These are phyloP conservation scores for Troglohyphantes excavatus DNA, from an alignment of 2,888 invertebrate genomes.

Conservation along the genomic window DNA sequence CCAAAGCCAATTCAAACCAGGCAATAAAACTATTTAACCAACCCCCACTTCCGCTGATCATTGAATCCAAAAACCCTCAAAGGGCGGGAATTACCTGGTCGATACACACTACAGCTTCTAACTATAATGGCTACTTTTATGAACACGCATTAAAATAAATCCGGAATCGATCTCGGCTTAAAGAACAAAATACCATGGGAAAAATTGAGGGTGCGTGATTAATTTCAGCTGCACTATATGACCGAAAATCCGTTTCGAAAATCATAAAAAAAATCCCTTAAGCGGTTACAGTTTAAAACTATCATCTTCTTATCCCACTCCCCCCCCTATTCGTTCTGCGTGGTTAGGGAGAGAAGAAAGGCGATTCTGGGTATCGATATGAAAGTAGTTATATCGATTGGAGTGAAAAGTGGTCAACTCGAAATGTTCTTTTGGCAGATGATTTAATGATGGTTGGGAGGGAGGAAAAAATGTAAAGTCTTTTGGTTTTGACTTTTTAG, in stretches of 20 bases:
- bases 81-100: slow-evolving; percentile 58
- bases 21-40: slow-evolving; percentile 36
- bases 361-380: slow-evolving; percentile 26
- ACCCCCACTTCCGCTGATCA: not conserved
- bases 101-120: slow-evolving; percentile 71
- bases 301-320: slow-evolving; percentile 45
- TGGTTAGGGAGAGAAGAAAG: slow-evolving; percentile 28
- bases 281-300: slow-evolving; percentile 58
- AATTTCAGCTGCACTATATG: slow-evolving; percentile 61
- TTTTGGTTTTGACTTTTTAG: not conserved
- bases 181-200: slow-evolving; percentile 55
- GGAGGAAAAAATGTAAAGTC: not conserved
- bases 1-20: not conserved
- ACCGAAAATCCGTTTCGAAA: slow-evolving; percentile 37
- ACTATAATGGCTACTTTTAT: slow-evolving; percentile 75
- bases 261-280: slow-evolving; percentile 38
- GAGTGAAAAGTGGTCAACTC: slow-evolving; percentile 70
- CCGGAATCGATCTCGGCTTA: slow-evolving; percentile 49
- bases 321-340: slow-evolving; percentile 32
- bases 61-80: slow-evolving; percentile 22
- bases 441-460: slow-evolving; percentile 8
- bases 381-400: slow-evolving; percentile 42
- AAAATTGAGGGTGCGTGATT: slow-evolving; percentile 73
- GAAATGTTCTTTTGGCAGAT: slow-evolving; percentile 47
- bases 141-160: slow-evolving; percentile 76